phyloP scores from a whole-genome alignment of 2,888 invertebrate genomes.

The Trachelus iudaicus region DNA sequence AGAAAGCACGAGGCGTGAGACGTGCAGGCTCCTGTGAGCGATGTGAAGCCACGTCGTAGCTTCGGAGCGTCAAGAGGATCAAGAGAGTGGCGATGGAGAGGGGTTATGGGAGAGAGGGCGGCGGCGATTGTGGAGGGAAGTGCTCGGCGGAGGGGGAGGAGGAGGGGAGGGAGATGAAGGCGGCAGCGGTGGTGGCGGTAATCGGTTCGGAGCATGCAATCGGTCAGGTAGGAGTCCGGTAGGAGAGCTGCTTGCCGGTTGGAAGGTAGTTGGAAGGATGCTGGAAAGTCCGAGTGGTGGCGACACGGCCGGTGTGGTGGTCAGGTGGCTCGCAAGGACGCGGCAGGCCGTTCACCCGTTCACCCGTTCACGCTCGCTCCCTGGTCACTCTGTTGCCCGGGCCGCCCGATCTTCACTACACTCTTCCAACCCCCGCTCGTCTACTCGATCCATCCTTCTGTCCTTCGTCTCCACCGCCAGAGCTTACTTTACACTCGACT shows the following conservation, averaged over 20 bases:
- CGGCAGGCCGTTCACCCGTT: constrained; percentile 62
- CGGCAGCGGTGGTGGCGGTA: constrained; percentile 11
- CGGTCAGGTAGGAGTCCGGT: constrained; percentile 48
- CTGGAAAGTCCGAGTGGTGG: constrained; percentile 59
- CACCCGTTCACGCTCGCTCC: constrained; percentile 28
- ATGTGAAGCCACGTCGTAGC: neutral
- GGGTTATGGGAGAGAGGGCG: neutral
- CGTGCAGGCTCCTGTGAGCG: neutral
- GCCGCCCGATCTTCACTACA: neutral
- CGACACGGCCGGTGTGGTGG: constrained; percentile 61
- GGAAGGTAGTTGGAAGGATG: constrained; percentile 47
- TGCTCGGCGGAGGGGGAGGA: neutral
- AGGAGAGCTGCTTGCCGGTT: constrained; percentile 41
- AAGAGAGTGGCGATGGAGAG: neutral
- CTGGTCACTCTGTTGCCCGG: constrained; percentile 20
- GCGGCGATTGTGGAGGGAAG: neutral
- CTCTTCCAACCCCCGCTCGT: neutral
- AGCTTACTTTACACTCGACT: constrained; percentile 19
- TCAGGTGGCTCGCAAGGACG: constrained; percentile 65
- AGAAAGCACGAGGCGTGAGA: neutral
- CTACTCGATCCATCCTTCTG: constrained; percentile 27
- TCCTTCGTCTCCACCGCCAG: neutral
- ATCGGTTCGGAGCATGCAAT: constrained; percentile 35
- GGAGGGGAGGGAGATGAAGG: neutral
- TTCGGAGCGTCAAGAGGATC: constrained; percentile 4